These are phyloP conservation scores for Dynastes grantii DNA, from an alignment of 2,888 invertebrate genomes.

Conservation along the genomic window DNA sequence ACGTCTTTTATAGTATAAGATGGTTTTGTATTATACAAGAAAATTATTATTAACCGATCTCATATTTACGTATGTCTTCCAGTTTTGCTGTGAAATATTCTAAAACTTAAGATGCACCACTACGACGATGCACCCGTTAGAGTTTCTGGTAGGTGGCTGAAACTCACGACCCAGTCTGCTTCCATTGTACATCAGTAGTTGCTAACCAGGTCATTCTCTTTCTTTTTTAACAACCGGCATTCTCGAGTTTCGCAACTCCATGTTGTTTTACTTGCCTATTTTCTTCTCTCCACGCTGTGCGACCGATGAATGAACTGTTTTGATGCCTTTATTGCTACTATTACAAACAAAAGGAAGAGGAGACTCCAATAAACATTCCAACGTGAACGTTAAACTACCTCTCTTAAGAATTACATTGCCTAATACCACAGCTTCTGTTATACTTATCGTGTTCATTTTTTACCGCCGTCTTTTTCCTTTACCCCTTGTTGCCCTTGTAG, in stretches of 20 bases:
- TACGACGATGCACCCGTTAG: not conserved
- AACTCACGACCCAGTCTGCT: slow-evolving; percentile 2
- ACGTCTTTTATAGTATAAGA: too few relatives aligned
- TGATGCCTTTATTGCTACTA: slow-evolving; percentile 68
- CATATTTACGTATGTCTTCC: not conserved
- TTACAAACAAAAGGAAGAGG: slow-evolving; percentile 66
- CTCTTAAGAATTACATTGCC: slow-evolving; percentile 56
- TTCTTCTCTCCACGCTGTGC: slow-evolving; percentile 55
- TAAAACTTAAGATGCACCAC: slow-evolving; percentile 7
- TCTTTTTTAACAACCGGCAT: slow-evolving; percentile 36
- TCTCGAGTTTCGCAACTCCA: slow-evolving; percentile 65
- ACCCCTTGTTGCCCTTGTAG: slow-evolving; percentile 37
- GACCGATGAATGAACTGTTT: slow-evolving; percentile 68
- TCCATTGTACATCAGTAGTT: slow-evolving; percentile 16
- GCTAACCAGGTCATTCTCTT: slow-evolving; percentile 33
- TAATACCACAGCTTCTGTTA: slow-evolving; percentile 54
- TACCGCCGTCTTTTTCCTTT: slow-evolving; percentile 57
- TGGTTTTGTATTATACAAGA: not conserved
- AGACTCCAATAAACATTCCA: slow-evolving; percentile 64
- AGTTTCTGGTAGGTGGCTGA: slow-evolving; percentile 15
- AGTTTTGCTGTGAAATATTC: not conserved
- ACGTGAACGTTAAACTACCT: slow-evolving; percentile 61
- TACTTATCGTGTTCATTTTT: slow-evolving; percentile 59
- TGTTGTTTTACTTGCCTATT: slow-evolving; percentile 66
- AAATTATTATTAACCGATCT: not conserved